A percentile compares a stretch with the other conserved stretches of the same genome.
These are phyloP conservation scores for Neogale vison DNA, from an alignment of 2,113 vertebrate genomes.

Conservation along the genomic window DNA sequence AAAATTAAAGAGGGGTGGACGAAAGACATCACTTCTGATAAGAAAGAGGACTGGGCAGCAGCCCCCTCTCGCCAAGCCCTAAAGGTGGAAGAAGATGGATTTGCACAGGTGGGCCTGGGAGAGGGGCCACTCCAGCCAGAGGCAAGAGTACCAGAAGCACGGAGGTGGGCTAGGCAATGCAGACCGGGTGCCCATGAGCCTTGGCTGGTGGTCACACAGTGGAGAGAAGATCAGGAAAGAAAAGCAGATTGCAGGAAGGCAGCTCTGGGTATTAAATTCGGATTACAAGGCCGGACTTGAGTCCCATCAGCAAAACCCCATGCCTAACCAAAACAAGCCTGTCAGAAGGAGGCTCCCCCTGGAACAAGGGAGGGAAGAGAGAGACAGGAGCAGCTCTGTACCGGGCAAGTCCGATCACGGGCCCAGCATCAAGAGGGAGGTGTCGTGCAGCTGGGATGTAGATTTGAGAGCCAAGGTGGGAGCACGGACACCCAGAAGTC, in stretches of 20 bases:
- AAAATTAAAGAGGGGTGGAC: neutral
- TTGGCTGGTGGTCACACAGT: neutral
- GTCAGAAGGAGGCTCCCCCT: neutral
- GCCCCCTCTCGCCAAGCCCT: neutral
- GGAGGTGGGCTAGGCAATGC: neutral
- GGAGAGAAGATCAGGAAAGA: neutral
- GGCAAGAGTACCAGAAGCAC: neutral
- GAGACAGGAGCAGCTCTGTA: neutral
- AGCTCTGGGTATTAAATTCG: neutral
- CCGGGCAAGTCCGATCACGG: neutral
- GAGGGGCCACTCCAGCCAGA: neutral
- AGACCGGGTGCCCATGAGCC: rapidly evolving
- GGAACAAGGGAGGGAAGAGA: neutral
- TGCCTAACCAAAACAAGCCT: neutral
- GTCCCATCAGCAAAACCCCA: neutral
- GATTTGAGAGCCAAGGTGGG: neutral
- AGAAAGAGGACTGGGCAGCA: neutral
- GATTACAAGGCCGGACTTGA: neutral
- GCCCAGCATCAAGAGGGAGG: neutral
- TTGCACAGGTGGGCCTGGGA: neutral
- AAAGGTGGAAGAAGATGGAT: neutral
- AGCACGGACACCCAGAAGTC: neutral
- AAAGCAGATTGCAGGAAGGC: neutral
- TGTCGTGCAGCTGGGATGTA: neutral
- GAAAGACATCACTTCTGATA: neutral